Conservation (phyloP, 1,140 invertebrate species). For the Micrasema minimum region DNA sequence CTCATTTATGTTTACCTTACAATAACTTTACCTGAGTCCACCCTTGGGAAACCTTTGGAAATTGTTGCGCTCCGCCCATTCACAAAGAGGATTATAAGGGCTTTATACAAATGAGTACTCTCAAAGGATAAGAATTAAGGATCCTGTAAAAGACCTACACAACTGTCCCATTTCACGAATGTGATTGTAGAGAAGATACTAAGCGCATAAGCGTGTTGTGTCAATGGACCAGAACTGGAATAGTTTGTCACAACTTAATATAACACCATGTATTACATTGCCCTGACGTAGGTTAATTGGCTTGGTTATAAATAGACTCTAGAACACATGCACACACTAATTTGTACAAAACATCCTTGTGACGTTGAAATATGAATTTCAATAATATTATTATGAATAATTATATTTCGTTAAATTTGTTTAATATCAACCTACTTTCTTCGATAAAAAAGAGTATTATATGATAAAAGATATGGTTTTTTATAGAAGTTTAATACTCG, state of each 20-base stretch:
- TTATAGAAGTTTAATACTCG: too few relatives aligned
- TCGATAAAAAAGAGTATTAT: too few relatives aligned
- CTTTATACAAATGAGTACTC: conserved; percentile 20
- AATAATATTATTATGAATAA: too few relatives aligned
- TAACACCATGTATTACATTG: too few relatives aligned
- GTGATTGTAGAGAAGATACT: background rate
- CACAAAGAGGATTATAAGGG: conserved; percentile 12
- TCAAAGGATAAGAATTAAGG: conserved; percentile 6
- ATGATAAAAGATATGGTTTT: too few relatives aligned
- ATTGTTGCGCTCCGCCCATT: conserved; percentile 24
- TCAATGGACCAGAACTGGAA: conserved; percentile 5
- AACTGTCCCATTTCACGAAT: conserved; percentile 17
- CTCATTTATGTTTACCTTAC: conserved; percentile 15
- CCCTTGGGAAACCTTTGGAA: conserved; percentile 14
- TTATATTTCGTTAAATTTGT: too few relatives aligned
- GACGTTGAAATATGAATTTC: too few relatives aligned
- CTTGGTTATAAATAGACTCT: too few relatives aligned
- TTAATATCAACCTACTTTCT: too few relatives aligned
- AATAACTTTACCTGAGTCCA: conserved; percentile 19
- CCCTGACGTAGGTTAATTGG: too few relatives aligned
- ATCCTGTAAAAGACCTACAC: background rate
- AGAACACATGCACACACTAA: too few relatives aligned
- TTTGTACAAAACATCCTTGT: too few relatives aligned
- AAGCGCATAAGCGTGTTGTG: conserved; percentile 21
- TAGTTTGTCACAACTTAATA: conserved; percentile 20